Evolutionary conservation across 2,113 vertebrate species (phyloP), one percentile per base, ranked within the genome.

Genomic region (Patagioenas fasciata): DNA sequence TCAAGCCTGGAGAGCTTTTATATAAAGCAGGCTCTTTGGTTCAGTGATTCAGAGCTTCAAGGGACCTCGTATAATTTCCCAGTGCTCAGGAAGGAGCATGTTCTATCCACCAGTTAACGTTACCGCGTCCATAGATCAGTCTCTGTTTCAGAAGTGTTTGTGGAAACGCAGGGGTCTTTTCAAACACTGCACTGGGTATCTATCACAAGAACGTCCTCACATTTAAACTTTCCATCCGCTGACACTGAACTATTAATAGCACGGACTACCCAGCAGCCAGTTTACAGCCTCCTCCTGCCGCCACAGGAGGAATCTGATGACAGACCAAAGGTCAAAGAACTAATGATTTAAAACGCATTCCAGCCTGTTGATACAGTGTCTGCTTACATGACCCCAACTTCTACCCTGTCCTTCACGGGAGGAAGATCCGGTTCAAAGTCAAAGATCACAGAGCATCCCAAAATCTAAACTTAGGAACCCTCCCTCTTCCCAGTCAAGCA

Each of bases 251-350:
- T 95, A 93, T 92, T 79, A 85, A 93, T 75, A 92, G 95, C 57
- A 61, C 17, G 20, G 69, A 82, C 36, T 21, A 36, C 31, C 29
- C 65, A 90, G 67, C 72, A 91, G 82, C 36, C 79, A 51, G 69
- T 56, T 18, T 88, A 73, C 75, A 92, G 53, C 32, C 86, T 88
- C 71, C 85, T 80, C 71, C 74, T 77, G 80, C 85, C 4, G 6
- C 69, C 83, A 62, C 70, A 42, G 53, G 80, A 77, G 60, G 80
- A 88, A 96, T 80, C 61, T 83, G 81, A 94, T 87, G 80, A 94
- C 86, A 94, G 96, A 96, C 64, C 96, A 97, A 94, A 94, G 95
- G 96, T 96, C 87, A 94, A 91, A 96, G 91, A 96, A 94, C 71
- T 93, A 96, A 95, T 88, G 89, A 91, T 93, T 96, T 92, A 94